Evolutionary conservation across 2,888 invertebrate genomes (phyloP), one percentile per base, ranked within the genome.

Genomic region (Ormia ochracea): DNA sequence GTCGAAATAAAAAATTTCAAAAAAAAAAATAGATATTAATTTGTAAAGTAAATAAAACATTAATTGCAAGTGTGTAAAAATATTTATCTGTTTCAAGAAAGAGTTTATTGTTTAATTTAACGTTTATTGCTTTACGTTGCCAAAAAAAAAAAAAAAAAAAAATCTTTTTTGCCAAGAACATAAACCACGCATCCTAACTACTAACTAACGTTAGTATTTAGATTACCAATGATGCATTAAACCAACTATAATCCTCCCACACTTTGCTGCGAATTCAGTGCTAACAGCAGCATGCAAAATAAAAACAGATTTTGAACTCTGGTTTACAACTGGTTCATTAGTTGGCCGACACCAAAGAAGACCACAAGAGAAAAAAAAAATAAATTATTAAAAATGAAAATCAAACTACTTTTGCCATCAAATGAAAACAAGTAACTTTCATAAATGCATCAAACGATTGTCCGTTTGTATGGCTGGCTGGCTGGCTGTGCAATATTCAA

Each of bases 401-500:
- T 59, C 36, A 61, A 66, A 66, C 59, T 56, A 33, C 72, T 73
- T 73, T 61, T 68, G 54, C 69, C 54, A 38, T 50, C 33, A 68
- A 63, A 80, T 69, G 63, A 68, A 76, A 73, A 68, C 72, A 28
- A 66, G 61, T 14, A 80, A 80, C 80, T 80, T 80, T 80, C 76
- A 80, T 76, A 80, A 80, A 80, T 72, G 66, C 56, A 73, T 80
- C 70, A 80, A 61, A 38, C 48, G 23, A 52, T 12, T 36, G 45
- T 54, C 23, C 4, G 52, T 75, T 23, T 10, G 26, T 48, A 14
- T 4, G 19, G 12, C 54, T 19, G 28, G 7, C 33, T 26, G 41
- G 21, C 21, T 50, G 14, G n/a, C 33, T 63, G 14, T 52, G 31
- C 7, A 31, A 52, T 43, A 31, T 70, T 21, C 26, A 50, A 21